A percentile compares a stretch with the other conserved stretches of the same genome.
Evolutionary conservation across 2,888 invertebrate genomes (phyloP).

Genomic region (Timandra comae): DNA sequence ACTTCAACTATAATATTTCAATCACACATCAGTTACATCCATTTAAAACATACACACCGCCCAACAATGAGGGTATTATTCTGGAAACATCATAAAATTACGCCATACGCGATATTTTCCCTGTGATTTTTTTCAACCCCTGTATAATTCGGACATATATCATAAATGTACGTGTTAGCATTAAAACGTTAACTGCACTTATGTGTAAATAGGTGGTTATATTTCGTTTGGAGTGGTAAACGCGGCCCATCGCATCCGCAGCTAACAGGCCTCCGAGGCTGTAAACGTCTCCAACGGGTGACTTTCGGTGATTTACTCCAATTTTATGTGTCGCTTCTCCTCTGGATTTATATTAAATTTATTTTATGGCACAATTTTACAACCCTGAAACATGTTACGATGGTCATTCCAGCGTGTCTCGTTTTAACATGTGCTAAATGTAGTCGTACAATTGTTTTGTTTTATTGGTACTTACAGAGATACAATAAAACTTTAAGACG

Average conservation of each 20-base stretch:
- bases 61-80: too few species aligned
- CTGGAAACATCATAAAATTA: too few species aligned
- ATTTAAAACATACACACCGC: too few species aligned
- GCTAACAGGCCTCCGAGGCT: slow-evolving; percentile 65
- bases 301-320: slow-evolving; percentile 73
- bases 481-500: too few species aligned
- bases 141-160: slow-evolving; percentile 14
- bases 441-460: slow-evolving; percentile 12
- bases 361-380: slow-evolving; percentile 68
- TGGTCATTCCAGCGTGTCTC: slow-evolving; percentile 42
- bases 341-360: slow-evolving; percentile 70
- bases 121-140: slow-evolving; percentile 9
- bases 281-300: slow-evolving; percentile 72
- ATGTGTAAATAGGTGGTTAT: slow-evolving; percentile 56
- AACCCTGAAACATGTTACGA: slow-evolving; percentile 59
- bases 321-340: slow-evolving; percentile 71
- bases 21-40: too few species aligned
- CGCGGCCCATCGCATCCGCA: slow-evolving; percentile 48
- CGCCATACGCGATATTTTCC: slow-evolving; percentile 2
- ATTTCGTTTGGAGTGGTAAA: slow-evolving; percentile 48
- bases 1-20: too few species aligned
- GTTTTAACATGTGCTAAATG: slow-evolving; percentile 33
- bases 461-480: slow-evolving; percentile 7
- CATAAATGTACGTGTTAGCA: slow-evolving; percentile 21
- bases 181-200: slow-evolving; percentile 32